Conservation (phyloP, 2,797 vertebrate genomes). For the Centroberyx gerrardi region DNA sequence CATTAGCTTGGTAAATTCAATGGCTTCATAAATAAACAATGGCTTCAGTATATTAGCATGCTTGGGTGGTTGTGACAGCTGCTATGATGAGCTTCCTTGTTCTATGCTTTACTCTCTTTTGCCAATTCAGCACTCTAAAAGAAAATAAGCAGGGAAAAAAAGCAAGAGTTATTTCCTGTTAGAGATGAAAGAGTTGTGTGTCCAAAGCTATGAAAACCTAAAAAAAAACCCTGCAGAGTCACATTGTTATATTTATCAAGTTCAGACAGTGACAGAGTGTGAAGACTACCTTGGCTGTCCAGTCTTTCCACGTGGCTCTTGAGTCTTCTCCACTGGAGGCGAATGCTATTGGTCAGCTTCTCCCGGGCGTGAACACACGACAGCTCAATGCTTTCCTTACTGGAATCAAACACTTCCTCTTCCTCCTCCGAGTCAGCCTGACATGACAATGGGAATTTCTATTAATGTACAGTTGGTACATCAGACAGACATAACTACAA, state of each 20-base stretch:
- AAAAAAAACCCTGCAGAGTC: neutral
- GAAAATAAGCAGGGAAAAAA: too few relatives aligned
- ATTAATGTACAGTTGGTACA: neutral
- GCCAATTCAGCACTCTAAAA: neutral
- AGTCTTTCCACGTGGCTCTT: constrained; percentile 95
- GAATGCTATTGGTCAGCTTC: constrained; percentile 95
- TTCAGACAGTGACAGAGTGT: constrained; percentile 4
- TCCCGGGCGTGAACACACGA: constrained; percentile 92
- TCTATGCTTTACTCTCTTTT: neutral
- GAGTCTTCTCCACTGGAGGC: constrained; percentile 95
- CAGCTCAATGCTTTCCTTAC: constrained; percentile 90
- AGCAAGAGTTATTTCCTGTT: too few relatives aligned
- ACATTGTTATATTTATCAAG: neutral
- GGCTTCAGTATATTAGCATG: neutral
- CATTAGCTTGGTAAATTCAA: neutral
- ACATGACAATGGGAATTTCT: constrained; percentile 12
- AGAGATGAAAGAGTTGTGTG: too few relatives aligned
- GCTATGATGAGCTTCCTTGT: neutral
- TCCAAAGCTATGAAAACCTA: too few relatives aligned
- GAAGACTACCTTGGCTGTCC: constrained; percentile 91
- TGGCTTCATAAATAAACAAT: neutral
- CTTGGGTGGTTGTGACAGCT: neutral
- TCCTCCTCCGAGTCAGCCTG: constrained; percentile 90
- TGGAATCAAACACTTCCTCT: constrained; percentile 89
- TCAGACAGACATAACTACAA: neutral